These are phyloP conservation scores for Lasioglossum albipes DNA, from an alignment of 1,140 invertebrate genomes.

Conservation along the genomic window DNA sequence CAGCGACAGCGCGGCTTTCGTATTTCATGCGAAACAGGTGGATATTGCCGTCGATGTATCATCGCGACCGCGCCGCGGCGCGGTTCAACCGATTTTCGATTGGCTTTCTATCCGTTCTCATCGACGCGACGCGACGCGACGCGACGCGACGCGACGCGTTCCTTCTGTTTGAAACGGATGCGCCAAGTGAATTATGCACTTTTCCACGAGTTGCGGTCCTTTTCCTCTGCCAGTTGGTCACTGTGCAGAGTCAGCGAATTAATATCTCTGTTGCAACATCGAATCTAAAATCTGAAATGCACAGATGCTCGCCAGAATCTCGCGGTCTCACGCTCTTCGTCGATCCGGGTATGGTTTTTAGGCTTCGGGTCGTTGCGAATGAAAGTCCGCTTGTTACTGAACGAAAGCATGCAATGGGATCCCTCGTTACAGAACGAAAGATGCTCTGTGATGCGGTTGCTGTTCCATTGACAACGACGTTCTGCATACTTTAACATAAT, in stretches of 20 bases:
- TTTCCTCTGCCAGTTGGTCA: too few relatives aligned
- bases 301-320: constrained; percentile 47
- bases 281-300: neutral
- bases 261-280: too few relatives aligned
- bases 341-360: constrained; percentile 35
- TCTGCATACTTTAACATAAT: too few relatives aligned
- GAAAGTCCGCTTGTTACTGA: neutral
- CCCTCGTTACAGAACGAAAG: neutral
- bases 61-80: neutral
- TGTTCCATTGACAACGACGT: too few relatives aligned
- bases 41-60: constrained; percentile 58
- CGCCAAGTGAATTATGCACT: too few relatives aligned
- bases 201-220: too few relatives aligned
- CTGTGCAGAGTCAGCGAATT: too few relatives aligned
- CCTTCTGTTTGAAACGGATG: too few relatives aligned
- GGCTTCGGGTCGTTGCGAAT: neutral
- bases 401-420: neutral
- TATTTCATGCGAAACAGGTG: constrained; percentile 60
- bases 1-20: constrained; percentile 43
- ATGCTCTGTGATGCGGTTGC: too few relatives aligned
- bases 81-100: neutral
- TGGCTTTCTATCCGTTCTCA: too few relatives aligned
- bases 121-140: too few relatives aligned
- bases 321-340: constrained; percentile 41
- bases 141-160: too few relatives aligned